These are phyloP conservation scores for Euleptes europaea DNA, from an alignment of 2,113 vertebrate species.

Conservation along the genomic window DNA sequence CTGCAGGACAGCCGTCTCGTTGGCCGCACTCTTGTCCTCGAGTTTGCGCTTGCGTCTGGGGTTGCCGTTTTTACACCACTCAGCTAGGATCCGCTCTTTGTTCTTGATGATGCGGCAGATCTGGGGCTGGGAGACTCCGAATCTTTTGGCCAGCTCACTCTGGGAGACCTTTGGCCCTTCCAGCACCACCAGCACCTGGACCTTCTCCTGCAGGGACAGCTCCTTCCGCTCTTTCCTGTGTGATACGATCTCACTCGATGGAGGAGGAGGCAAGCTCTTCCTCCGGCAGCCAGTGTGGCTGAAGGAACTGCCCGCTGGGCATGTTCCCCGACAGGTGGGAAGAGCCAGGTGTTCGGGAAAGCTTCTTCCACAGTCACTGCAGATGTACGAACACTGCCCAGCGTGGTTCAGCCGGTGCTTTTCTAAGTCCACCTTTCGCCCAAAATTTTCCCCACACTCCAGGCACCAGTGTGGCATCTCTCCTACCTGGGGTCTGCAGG, in stretches of 20 bases:
- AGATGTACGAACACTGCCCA: constrained; percentile 63
- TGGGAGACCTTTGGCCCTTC: constrained; percentile 59
- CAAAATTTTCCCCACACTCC: constrained; percentile 68
- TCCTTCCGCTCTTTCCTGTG: constrained; percentile 57
- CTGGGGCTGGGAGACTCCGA: constrained; percentile 43
- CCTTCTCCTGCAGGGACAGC: constrained; percentile 60
- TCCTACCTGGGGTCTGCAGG: constrained; percentile 35
- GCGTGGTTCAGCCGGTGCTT: constrained; percentile 58
- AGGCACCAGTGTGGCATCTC: constrained; percentile 68
- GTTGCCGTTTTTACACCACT: constrained; percentile 49
- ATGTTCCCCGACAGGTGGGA: constrained; percentile 40
- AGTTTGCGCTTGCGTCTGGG: constrained; percentile 56
- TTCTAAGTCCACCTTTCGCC: constrained; percentile 62
- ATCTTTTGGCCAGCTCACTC: constrained; percentile 60
- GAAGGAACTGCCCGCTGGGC: constrained; percentile 12
- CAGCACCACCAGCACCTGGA: constrained; percentile 59
- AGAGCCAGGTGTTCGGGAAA: constrained; percentile 58
- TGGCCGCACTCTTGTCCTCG: constrained; percentile 18
- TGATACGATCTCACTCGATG: neutral
- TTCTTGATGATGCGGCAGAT: constrained; percentile 64
- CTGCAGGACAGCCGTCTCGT: constrained; percentile 58
- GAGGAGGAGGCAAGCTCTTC: neutral
- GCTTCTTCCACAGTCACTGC: constrained; percentile 66
- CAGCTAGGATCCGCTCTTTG: constrained; percentile 62
- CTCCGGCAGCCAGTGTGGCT: constrained; percentile 11